Percentiles rank a stretch among this genome's conserved stretches.
Conservation (phyloP, 2,797 vertebrate genomes). For the Fratercula arctica region DNA sequence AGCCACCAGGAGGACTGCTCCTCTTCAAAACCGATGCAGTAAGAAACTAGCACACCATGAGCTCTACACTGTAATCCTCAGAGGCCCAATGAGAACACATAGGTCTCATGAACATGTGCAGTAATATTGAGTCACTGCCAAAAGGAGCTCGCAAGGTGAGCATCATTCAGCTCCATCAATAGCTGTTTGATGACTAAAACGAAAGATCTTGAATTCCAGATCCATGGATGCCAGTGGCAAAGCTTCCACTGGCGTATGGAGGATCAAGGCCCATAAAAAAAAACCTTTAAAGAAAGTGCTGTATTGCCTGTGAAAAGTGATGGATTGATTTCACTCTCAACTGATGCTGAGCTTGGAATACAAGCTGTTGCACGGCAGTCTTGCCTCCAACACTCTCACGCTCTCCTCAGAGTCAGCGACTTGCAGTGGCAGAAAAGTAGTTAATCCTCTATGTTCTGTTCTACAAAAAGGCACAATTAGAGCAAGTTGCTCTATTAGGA, state of each 20-base stretch:
- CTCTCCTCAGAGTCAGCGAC: neutral
- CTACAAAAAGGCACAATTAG: constrained; percentile 11
- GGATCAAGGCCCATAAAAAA: neutral
- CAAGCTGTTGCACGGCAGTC: neutral
- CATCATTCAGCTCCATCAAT: neutral
- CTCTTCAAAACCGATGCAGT: neutral
- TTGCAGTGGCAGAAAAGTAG: neutral
- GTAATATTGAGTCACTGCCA: neutral
- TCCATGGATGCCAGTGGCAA: neutral
- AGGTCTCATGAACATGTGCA: neutral
- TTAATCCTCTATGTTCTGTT: neutral
- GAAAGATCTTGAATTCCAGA: neutral
- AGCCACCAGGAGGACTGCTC: neutral
- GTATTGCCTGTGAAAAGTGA: neutral
- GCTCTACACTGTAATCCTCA: neutral
- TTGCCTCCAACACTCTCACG: neutral
- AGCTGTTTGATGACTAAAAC: neutral
- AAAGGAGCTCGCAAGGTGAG: neutral
- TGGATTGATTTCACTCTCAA: neutral
- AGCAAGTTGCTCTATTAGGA: constrained; percentile 12
- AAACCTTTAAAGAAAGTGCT: neutral
- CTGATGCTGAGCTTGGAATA: neutral
- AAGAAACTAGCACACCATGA: neutral
- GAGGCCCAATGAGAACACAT: neutral
- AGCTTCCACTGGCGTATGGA: neutral